phyloP scores from a whole-genome alignment of 2,888 invertebrate species.

The Cantharis rustica region DNA sequence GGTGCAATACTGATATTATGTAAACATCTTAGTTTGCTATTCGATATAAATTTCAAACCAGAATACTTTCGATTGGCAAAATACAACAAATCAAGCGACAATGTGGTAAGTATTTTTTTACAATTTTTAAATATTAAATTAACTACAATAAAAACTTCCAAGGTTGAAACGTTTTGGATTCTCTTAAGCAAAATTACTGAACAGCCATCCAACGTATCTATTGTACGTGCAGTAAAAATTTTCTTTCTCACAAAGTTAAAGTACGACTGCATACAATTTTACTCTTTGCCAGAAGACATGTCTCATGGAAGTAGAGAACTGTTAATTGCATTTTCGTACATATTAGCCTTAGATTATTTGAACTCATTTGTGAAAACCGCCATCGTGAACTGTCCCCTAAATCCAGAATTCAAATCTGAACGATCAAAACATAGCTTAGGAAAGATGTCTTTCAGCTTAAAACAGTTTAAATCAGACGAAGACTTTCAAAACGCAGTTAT shows the following conservation, averaged over 20 bases:
- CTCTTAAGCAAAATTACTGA: conserved; percentile 36
- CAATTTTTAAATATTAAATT: not conserved
- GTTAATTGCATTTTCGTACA: conserved; percentile 51
- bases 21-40: conserved; percentile 47
- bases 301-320: conserved; percentile 44
- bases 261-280: conserved; percentile 51
- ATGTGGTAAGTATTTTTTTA: conserved; percentile 44
- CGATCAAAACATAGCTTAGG: not conserved
- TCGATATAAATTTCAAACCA: conserved; percentile 45
- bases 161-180: conserved; percentile 43
- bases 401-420: conserved; percentile 4
- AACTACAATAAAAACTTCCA: conserved; percentile 9
- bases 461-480: conserved; percentile 8
- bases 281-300: conserved; percentile 41
- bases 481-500: conserved; percentile 10
- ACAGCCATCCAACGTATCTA: conserved; percentile 35
- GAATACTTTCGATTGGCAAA: conserved; percentile 53
- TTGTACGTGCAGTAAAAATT: conserved; percentile 45
- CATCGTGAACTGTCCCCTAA: conserved; percentile 34
- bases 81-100: conserved; percentile 43
- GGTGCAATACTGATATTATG: conserved; percentile 49
- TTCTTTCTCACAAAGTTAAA: conserved; percentile 46
- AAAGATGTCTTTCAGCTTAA: conserved; percentile 5
- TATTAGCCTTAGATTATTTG: conserved; percentile 46
- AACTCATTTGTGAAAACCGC: conserved; percentile 36